A percentile compares a stretch with the other conserved stretches of the same genome.
Evolutionary conservation across 2,888 invertebrate genomes (phyloP).

Genomic region (Enchytraeus crypticus): DNA sequence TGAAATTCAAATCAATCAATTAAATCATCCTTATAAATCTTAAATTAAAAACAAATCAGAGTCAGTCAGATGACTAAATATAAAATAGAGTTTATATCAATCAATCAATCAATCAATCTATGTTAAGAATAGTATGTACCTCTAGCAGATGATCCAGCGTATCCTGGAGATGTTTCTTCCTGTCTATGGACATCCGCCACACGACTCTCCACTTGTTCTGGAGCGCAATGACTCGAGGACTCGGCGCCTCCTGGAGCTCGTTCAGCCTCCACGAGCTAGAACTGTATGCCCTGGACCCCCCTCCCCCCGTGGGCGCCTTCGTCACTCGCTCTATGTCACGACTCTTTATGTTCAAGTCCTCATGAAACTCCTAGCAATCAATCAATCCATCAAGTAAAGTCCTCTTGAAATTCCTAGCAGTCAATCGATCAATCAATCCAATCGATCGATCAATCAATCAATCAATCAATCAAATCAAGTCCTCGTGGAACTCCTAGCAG

Average conservation of each 20-base stretch:
- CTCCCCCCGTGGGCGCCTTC: conserved; percentile 29
- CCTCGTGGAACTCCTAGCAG: not conserved
- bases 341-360: conserved; percentile 42
- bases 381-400: no score
- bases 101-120: no score
- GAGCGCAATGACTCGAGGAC: conserved; percentile 39
- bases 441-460: no score
- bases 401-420: no score
- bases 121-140: no score
- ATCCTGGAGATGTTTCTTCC: conserved; percentile 47
- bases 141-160: conserved; percentile 43
- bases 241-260: conserved; percentile 31
- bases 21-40: no score
- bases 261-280: conserved; percentile 38
- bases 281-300: conserved; percentile 6
- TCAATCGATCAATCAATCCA: no score
- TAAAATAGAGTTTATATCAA: no score
- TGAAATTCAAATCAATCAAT: no score
- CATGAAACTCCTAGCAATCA: conserved; percentile 41
- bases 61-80: no score
- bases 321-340: conserved; percentile 41
- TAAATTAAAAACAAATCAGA: no score
- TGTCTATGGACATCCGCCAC: conserved; percentile 46
- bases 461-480: not conserved
- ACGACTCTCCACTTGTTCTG: conserved; percentile 46